These are phyloP conservation scores for Leptinotarsa juncta DNA, from an alignment of 2,888 invertebrate species.

Conservation along the genomic window DNA sequence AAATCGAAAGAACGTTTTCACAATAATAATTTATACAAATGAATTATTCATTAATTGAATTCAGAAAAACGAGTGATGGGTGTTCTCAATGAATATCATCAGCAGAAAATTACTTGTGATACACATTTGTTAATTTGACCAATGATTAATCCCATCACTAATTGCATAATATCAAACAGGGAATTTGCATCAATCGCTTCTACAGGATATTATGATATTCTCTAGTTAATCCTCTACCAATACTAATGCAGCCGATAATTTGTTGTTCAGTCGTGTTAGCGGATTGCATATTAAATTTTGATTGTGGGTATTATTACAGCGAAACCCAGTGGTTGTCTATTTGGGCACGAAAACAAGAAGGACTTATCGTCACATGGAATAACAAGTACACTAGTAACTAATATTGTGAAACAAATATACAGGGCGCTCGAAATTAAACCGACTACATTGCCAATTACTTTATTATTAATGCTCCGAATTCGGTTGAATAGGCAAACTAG, in stretches of 20 bases:
- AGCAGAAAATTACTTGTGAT: neutral
- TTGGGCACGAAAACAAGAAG: constrained; percentile 44
- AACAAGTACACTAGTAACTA: neutral
- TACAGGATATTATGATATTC: constrained; percentile 33
- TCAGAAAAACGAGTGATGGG: no score
- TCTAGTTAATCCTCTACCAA: constrained; percentile 24
- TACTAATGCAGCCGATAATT: constrained; percentile 32
- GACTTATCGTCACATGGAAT: neutral
- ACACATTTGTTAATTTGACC: constrained; percentile 1
- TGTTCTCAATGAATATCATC: no score
- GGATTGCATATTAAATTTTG: constrained; percentile 34
- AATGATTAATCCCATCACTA: neutral
- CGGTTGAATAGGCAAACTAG: no score
- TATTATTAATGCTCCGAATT: no score
- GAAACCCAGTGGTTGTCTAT: constrained; percentile 40
- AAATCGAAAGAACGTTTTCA: no score
- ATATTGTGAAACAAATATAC: neutral
- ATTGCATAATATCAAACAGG: constrained; percentile 13
- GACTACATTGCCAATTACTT: no score
- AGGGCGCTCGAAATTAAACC: neutral
- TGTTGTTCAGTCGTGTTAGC: constrained; percentile 33
- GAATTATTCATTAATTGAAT: no score
- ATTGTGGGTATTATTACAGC: constrained; percentile 32
- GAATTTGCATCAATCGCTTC: constrained; percentile 33
- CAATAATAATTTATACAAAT: no score